phyloP scores from a whole-genome alignment of 2,797 vertebrate genomes.

The Dipus sagitta region DNA sequence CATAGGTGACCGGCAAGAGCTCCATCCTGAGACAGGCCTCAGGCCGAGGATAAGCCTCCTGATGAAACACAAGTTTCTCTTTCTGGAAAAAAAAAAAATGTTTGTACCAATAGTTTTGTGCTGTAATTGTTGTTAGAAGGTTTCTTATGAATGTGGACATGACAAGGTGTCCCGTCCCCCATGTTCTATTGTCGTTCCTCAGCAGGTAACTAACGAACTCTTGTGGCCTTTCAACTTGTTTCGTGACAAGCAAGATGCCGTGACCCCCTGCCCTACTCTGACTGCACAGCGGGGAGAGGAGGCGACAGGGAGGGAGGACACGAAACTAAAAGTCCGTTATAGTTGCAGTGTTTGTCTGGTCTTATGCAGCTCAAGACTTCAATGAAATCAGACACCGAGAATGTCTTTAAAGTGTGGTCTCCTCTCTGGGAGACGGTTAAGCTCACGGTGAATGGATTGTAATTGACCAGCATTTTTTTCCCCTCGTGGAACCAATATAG shows the following conservation, averaged over 20 bases:
- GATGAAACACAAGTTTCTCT: conserved; percentile 75
- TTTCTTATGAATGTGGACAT: conserved; percentile 65
- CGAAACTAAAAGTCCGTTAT: too few species aligned
- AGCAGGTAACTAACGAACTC: conserved; percentile 64
- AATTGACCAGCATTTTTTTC: not conserved
- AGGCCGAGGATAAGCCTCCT: conserved; percentile 76
- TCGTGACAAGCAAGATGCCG: not conserved
- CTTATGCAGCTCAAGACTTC: not conserved
- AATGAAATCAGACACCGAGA: conserved; percentile 31
- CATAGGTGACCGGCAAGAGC: not conserved
- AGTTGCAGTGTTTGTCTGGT: not conserved
- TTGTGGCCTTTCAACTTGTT: conserved; percentile 55
- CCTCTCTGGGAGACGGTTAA: not conserved
- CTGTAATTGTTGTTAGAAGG: conserved; percentile 76
- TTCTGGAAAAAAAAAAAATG: conserved; percentile 73
- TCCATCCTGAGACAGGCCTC: not conserved
- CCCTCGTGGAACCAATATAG: not conserved
- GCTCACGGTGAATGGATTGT: not conserved
- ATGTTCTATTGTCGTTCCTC: conserved; percentile 37
- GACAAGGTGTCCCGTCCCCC: conserved; percentile 49
- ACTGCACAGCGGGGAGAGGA: not conserved
- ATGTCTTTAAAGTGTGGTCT: conserved; percentile 2
- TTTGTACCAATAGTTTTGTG: conserved; percentile 74
- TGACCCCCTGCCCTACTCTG: not conserved
- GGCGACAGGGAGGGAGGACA: too few species aligned